Base-by-base conservation (phyloP, 2,113 vertebrate genomes). In the Pluvialis apricaria region DNA sequence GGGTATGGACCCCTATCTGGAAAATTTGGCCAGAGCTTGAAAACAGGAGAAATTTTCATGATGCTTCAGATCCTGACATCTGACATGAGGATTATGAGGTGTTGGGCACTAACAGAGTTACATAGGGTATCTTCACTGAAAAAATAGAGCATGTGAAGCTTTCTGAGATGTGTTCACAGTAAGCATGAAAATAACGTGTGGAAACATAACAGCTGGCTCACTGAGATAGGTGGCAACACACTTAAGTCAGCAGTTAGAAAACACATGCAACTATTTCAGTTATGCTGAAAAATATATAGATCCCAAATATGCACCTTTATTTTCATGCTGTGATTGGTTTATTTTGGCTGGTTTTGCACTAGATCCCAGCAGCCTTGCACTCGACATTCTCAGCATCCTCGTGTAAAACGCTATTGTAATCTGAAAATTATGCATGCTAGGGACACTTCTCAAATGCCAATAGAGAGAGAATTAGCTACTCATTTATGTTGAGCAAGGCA, bases 1-100 rank as follows among this genome's bases (percentile, higher is more conserved):
- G 16, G 82, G 11, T 28, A 47, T 1, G 0, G 19, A 69, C 4
- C 2, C 2, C 7, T n/a, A 5, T 19, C 45, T 57, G 5, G 4
- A 64, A 49, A 15, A 19, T 60, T 10, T 79, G 34, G 9, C 11
- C 55, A 49, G 51, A 66, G 7, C 26, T 47, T 83, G 45, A 92
- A 78, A 88, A 73, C 21, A 36, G 13, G 25, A 31, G 13, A 11
- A 54, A 3, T 71, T 80, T 86, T 86, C 45, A 42, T 58, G 18
- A 29, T 15, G 32, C 7, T 92, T 91, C 60, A 73, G 28, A 64
- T 64, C 3, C 38, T 76, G 51, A 51, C 3, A 51, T 65, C 85
- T 51, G 8, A 89, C 21, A 49, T 36, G 15, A 69, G 17, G 9
- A 3, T 89, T 92, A 79, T 13, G 5, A 72, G 16, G 15, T 92